Base-by-base conservation (phyloP, 2,888 invertebrate species). In the Apamea monoglypha region DNA sequence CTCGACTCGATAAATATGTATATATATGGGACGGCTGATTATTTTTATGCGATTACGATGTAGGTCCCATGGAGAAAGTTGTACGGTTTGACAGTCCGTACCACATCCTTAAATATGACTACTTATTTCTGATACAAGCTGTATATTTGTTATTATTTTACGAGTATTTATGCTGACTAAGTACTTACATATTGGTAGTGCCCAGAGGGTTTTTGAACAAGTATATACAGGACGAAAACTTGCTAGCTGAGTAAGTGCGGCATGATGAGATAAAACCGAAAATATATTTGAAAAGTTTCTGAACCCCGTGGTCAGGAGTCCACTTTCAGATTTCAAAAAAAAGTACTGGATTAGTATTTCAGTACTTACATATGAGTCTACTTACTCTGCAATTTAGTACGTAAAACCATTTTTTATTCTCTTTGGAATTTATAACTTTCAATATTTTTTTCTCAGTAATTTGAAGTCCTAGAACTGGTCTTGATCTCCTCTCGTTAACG, bases 391-490 rank as follows among this genome's bases (percentile, higher is more conserved):
- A 76, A 25, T 56, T 56, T 25, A 56, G 29, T 40, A 74, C 53
- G 2, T 63, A 21, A n/a, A 32, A 14, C 25, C 14, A 12, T 2
- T 81, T 81, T 74, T 36, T 44, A 44, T 84, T 50, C 16, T 53
- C 36, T 44, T 68, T 7, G 44, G 21, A 29, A 29, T 53, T 78
- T 76, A 32, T 44, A 40, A 32, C 40, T 25, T 32, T n/a, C 1
- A 18, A 47, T 44, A 0, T 18, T 63, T 83, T 74, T 83, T 61
- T n/a, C 71, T 29, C 61, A 63, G 47, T 80, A 78, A 68, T 61
- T 80, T 64, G 47, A n/a, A 25, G 40, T 47, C 36, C n/a, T 63
- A 81, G 73, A 82, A 73, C 82, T 50, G 47, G 86, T 81, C n/a
- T 63, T 25, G n/a, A 40, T 36, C 36, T 63, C 21, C 2, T 84